Conservation (phyloP, 2,113 vertebrate genomes). For the Psophia crepitans region DNA sequence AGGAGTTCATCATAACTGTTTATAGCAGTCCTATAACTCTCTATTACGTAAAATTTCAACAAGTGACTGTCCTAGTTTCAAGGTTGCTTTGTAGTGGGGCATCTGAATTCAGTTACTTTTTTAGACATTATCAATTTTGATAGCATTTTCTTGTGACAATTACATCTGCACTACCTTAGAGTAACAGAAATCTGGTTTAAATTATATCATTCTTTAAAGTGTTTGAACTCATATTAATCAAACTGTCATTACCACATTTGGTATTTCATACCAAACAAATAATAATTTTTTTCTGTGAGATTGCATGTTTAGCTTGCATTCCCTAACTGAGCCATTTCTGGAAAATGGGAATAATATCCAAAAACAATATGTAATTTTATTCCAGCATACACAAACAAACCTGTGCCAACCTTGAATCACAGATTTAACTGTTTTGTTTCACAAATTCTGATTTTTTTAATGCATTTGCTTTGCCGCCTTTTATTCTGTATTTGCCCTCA, state of each 20-base stretch:
- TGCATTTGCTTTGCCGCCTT: neutral
- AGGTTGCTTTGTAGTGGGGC: neutral
- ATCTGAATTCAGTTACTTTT: neutral
- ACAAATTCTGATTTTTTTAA: neutral
- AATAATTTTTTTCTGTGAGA: neutral
- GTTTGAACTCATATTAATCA: neutral
- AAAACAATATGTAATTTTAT: neutral
- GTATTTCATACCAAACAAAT: neutral
- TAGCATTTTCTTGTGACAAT: neutral
- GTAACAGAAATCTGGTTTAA: neutral
- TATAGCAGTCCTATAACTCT: neutral
- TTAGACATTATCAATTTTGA: neutral
- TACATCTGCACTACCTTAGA: neutral
- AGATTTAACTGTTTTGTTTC: neutral
- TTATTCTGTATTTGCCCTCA: neutral
- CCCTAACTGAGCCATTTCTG: neutral
- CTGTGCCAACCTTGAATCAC: neutral
- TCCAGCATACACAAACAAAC: neutral
- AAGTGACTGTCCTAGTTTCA: neutral
- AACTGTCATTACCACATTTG: neutral
- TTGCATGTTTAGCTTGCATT: neutral
- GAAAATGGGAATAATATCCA: neutral
- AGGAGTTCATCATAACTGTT: neutral
- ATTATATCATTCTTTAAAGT: neutral
- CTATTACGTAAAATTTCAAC: neutral